Evolutionary conservation across 2,888 invertebrate species (phyloP).

Genomic region (Epiblema foenella): DNA sequence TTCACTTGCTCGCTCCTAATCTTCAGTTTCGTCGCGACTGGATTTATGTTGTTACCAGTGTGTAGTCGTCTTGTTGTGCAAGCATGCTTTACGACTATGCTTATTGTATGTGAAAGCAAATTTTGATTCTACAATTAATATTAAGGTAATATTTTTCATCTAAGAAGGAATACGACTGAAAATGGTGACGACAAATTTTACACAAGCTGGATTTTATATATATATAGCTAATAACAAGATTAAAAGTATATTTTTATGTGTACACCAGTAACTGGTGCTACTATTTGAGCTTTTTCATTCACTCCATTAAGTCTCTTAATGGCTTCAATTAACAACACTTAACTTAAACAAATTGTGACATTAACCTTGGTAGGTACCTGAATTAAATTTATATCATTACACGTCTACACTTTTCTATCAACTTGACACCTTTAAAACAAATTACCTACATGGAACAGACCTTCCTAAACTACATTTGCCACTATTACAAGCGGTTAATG

Average conservation of each 20-base stretch:
- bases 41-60: constrained; percentile 66
- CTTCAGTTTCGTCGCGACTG: constrained; percentile 75
- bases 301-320: neutral
- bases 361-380: constrained; percentile 24
- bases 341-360: neutral
- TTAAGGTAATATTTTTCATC: neutral
- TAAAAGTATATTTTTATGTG: neutral
- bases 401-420: neutral
- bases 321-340: neutral
- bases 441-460: neutral
- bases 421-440: neutral
- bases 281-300: neutral
- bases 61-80: constrained; percentile 36
- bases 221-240: no score
- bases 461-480: neutral
- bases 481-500: no score
- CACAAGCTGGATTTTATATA: no score
- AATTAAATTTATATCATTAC: neutral
- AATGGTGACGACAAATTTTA: neutral
- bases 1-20: constrained; percentile 81
- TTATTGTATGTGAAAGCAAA: constrained; percentile 1
- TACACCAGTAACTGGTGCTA: neutral
- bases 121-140: neutral
- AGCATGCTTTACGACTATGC: constrained; percentile 21
- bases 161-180: neutral